Conservation (phyloP, 2,797 vertebrate genomes). For the Myripristis jacobus region DNA sequence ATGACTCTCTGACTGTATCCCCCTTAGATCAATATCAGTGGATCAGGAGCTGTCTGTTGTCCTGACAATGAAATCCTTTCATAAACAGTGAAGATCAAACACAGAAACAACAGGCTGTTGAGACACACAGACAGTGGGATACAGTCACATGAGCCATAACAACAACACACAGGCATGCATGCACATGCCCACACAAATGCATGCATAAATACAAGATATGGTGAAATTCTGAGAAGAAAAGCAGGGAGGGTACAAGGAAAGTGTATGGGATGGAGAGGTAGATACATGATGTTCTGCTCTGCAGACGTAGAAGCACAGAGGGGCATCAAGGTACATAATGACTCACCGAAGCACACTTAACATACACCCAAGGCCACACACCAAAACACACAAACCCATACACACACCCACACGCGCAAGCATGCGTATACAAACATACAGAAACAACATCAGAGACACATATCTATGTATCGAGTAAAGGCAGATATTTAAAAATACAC, state of each 20-base stretch:
- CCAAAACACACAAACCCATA: slow-evolving; percentile 13
- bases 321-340: slow-evolving; percentile 1
- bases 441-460: no score
- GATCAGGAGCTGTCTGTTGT: not conserved
- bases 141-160: not conserved
- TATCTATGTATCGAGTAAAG: not conserved
- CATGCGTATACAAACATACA: not conserved
- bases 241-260: not conserved
- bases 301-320: not conserved
- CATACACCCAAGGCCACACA: slow-evolving; percentile 3
- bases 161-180: not conserved
- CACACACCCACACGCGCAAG: not conserved
- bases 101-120: slow-evolving; percentile 8
- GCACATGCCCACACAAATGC: slow-evolving; percentile 17
- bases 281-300: not conserved
- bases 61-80: slow-evolving; percentile 1
- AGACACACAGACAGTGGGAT: not conserved
- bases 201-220: not conserved
- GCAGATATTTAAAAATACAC: not conserved
- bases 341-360: not conserved
- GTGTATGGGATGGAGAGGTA: not conserved
- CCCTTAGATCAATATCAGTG: not conserved
- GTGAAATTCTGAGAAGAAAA: not conserved
- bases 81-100: slow-evolving; percentile 25
- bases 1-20: not conserved